Percentiles rank a stretch among this genome's conserved stretches.
Conservation (phyloP, 2,113 vertebrate genomes). For the Scopus umbretta region DNA sequence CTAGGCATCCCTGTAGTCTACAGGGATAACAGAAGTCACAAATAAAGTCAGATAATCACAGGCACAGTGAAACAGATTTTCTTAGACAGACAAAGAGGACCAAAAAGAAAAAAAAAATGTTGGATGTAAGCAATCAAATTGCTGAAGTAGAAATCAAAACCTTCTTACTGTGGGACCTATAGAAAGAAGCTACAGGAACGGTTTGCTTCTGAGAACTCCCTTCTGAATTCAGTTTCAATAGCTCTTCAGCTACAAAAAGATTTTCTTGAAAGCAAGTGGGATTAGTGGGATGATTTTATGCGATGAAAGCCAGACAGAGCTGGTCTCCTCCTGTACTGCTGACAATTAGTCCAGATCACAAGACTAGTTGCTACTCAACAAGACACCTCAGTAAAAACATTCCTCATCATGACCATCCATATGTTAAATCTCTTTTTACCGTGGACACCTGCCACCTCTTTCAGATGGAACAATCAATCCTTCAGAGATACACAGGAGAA, state of each 20-base stretch:
- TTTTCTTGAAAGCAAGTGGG: conserved; percentile 6
- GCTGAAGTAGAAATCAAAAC: background rate
- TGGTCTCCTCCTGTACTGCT: background rate
- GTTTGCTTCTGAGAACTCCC: conserved; percentile 8
- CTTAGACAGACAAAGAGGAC: background rate
- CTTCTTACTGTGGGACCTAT: background rate
- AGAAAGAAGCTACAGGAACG: conserved; percentile 4
- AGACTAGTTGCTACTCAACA: background rate
- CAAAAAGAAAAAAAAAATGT: background rate
- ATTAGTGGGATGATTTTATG: conserved; percentile 5
- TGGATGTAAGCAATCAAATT: background rate
- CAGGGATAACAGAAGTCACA: background rate
- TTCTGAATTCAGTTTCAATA: conserved; percentile 28
- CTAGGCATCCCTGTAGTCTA: background rate
- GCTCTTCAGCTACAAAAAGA: conserved; percentile 21
- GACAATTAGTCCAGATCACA: conserved; percentile 25
- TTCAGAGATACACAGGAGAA: background rate
- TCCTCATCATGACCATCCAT: background rate
- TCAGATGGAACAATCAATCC: background rate
- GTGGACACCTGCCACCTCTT: background rate
- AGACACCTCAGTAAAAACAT: conserved; percentile 16
- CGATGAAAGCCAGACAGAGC: conserved; percentile 6
- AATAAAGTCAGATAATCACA: background rate
- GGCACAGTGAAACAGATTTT: background rate
- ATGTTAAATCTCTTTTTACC: background rate